These are phyloP conservation scores for Oithona nana DNA, from an alignment of 2,888 invertebrate genomes.

Conservation along the genomic window DNA sequence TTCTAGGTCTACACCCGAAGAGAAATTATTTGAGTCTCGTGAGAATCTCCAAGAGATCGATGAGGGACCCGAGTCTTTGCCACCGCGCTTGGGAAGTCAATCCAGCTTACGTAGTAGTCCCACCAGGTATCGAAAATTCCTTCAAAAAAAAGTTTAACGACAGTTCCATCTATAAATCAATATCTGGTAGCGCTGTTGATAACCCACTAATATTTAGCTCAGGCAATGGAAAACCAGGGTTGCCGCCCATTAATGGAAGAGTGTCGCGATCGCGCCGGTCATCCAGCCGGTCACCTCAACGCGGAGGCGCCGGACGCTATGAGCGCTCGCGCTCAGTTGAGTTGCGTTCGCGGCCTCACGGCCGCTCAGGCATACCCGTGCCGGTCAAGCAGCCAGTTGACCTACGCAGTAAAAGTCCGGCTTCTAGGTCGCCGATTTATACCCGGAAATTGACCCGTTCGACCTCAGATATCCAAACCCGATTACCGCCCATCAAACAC, in stretches of 20 bases:
- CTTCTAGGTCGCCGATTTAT: too few species aligned
- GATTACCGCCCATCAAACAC: not conserved
- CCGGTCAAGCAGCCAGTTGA: not conserved
- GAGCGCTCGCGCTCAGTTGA: not conserved
- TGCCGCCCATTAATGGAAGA: not conserved
- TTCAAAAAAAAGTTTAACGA: too few species aligned
- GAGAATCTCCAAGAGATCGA: not conserved
- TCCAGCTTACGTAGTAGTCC: too few species aligned
- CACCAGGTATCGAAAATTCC: too few species aligned
- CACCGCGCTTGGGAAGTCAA: too few species aligned
- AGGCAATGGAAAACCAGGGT: too few species aligned
- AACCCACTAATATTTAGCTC: too few species aligned
- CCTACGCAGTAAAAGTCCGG: too few species aligned
- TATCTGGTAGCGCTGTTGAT: too few species aligned
- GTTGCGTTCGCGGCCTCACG: not conserved
- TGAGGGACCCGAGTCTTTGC: not conserved
- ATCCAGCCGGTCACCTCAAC: not conserved
- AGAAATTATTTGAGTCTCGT: not conserved
- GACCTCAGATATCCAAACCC: not conserved
- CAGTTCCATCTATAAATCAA: too few species aligned
- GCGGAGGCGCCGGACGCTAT: too few species aligned
- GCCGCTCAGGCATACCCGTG: not conserved
- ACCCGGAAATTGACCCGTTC: not conserved
- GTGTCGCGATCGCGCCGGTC: not conserved
- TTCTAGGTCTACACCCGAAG: not conserved